Base-by-base conservation (phyloP, 2,888 invertebrate genomes). In the Yponomeuta cagnagella region DNA sequence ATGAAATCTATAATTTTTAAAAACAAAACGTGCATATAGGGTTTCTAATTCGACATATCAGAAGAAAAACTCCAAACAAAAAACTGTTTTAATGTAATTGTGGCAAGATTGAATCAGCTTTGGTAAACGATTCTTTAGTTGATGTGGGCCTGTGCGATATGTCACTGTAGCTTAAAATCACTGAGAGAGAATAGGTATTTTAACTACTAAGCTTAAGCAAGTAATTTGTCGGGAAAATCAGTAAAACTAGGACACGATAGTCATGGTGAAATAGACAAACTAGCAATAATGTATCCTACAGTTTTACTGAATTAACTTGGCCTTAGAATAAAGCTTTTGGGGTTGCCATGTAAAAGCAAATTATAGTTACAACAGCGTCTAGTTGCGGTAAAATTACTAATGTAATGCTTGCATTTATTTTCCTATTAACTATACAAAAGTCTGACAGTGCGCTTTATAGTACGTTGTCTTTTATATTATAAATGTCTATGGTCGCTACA, bases 101-200 rank as follows among this genome's bases (percentile, higher is more conserved):
- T 15, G 52, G 52, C 10, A 52, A 58, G 15, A 58, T 58, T 64
- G 33, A 37, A 67, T 67, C 67, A 43, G 67, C 33, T 67, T 10
- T 12, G 67, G 43, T 67, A n/a, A 33, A 67, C 37, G 67, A 43
- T 67, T 67, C n/a, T 67, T 37, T 4, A 15, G 67, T 67, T 67
- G 37, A 33, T 37, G 33, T 33, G 33, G n/a, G 67, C 43, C 67
- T 33, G 5, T 43, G 67, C 67, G 33, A 33, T 67, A 33, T 3
- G 58, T 70, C 63, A 72, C 71, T 71, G 72, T 81, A 85, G 85
- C 84, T 84, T 84, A 77, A 85, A 86, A 85, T 78, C 79, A 87
- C 79, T 81, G 89, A 90, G 90, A 90, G 90, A 90, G 89, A 90
- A 85, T 79, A 85, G 37, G n/a, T 33, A 65, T 30, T 33, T 65